These are phyloP conservation scores for Plectrocnemia conspersa DNA, from an alignment of 1,140 invertebrate species.

Conservation along the genomic window DNA sequence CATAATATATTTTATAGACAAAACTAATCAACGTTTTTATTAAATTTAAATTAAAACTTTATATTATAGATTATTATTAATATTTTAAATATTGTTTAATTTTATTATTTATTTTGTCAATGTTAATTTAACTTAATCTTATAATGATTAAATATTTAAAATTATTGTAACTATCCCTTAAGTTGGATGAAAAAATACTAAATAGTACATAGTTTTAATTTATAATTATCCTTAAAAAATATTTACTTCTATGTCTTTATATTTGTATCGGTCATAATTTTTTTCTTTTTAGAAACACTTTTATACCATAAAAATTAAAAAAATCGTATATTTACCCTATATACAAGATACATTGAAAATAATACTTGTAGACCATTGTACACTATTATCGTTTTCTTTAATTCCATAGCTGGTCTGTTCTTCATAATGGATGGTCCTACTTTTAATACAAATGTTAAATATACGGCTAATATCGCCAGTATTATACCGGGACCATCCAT, in stretches of 20 bases:
- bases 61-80: too few relatives aligned
- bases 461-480: slow-evolving; percentile 51
- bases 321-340: slow-evolving; percentile 38
- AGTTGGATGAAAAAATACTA: too few relatives aligned
- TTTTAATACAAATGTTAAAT: slow-evolving; percentile 56
- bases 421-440: slow-evolving; percentile 61
- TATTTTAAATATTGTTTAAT: too few relatives aligned
- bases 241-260: background rate
- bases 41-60: too few relatives aligned
- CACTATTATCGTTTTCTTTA: slow-evolving; percentile 55
- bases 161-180: too few relatives aligned
- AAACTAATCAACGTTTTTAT: too few relatives aligned
- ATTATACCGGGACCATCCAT: slow-evolving; percentile 45
- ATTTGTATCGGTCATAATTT: background rate
- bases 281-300: background rate
- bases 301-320: background rate
- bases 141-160: too few relatives aligned
- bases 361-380: slow-evolving; percentile 62
- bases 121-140: too few relatives aligned
- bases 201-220: background rate
- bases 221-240: background rate
- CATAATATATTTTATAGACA: too few relatives aligned
- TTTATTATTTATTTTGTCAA: too few relatives aligned
- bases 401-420: slow-evolving; percentile 57
- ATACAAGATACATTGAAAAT: slow-evolving; percentile 50